Evolutionary conservation across 2,888 invertebrate genomes (phyloP), one percentile per base, ranked within the genome.

Genomic region (Schrankia costaestrigalis): DNA sequence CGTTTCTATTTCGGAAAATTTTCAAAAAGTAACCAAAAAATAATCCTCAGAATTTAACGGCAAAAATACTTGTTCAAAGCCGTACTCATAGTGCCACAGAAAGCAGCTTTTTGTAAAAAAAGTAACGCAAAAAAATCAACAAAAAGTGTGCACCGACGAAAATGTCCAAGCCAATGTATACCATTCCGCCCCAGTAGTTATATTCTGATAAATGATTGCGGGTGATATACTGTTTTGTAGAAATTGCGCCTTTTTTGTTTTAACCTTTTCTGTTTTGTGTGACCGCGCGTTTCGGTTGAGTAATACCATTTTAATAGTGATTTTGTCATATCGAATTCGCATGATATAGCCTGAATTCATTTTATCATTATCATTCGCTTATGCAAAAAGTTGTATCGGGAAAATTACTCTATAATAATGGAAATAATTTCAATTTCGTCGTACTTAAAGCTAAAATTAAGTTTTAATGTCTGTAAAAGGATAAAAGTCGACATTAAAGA

Each of bases 171-270:
- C 67, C 76, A 77, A 68, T 68, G 71, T 78, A 73, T 76, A 66
- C 71, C 66, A 67, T 76, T 78, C 75, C 79, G 62, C 74, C 77
- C 74, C 73, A 80, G 77, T 81, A 81, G 83, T 81, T 83, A 78
- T 76, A 76, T 72, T 71, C 78, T 80, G 83, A 83, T 81, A 83
- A 83, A 83, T 79, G 83, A 81, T 78, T 64, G 61, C 44, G 72
- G 73, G 71, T 78, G 67, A 65, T 67, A 61, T 62, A 67, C 63
- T 67, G 69, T 62, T 68, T 69, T 60, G 64, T 59, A 40, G 42
- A 43, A 66, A 60, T 54, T 47, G 46, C 53, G 48, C 47, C 47
- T 62, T 68, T 71, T 71, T 69, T 70, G 66, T 70, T 62, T 61
- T 37, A 46, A 35, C 35, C 46, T 40, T 46, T 46, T 39, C 18